Base-by-base conservation (phyloP, 2,888 invertebrate genomes). In the Lasius fuliginosus region DNA sequence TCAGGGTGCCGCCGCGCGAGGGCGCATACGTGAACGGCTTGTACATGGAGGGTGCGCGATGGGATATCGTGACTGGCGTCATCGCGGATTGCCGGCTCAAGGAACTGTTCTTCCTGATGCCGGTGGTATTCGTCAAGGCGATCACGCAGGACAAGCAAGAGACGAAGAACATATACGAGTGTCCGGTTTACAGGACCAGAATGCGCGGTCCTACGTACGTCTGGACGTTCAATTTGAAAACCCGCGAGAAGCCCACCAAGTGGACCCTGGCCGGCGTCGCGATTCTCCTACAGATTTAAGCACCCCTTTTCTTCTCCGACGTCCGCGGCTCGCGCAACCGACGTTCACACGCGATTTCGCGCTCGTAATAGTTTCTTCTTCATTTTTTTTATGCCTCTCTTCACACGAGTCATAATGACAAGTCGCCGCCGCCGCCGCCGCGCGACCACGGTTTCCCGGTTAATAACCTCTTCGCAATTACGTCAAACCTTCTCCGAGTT, bases 251-350 rank as follows among this genome's bases (percentile, higher is more conserved):
- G 90, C 96, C 99, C 0, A 97, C 98, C 0, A 98, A 98, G 92
- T 99, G 99, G 99, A 97, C 98, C 9, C 95, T 99, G 65, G 99
- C 98, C 4, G 99, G 99, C 3, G 99, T 99, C 0, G 98, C 99
- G 3, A 96, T 99, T 62, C 95, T 99, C 71, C 96, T 99, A 69
- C 98, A 98, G 93, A 97, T 98, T 87, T 99, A 84, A 76, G 11
- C 46, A 8, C 5, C 18, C 27, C 27, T 53, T 12, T n/a, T 62
- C 42, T 15, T 18, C 18, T 40, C 23, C 3, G 15, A 33, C 23
- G 27, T 71, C n/a, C 40, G 27, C 58, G 60, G 15, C 15, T 46
- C 1, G 42, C 23, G 42, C 42, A 15, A 33, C 74, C 49, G 75
- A n/a, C 56, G 56, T 77, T 68, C 68, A 46, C 77, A 77, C 68